Percentiles rank a stretch among this genome's conserved stretches.
Evolutionary conservation across 2,888 invertebrate genomes (phyloP).

Genomic region (Myathropa florea): DNA sequence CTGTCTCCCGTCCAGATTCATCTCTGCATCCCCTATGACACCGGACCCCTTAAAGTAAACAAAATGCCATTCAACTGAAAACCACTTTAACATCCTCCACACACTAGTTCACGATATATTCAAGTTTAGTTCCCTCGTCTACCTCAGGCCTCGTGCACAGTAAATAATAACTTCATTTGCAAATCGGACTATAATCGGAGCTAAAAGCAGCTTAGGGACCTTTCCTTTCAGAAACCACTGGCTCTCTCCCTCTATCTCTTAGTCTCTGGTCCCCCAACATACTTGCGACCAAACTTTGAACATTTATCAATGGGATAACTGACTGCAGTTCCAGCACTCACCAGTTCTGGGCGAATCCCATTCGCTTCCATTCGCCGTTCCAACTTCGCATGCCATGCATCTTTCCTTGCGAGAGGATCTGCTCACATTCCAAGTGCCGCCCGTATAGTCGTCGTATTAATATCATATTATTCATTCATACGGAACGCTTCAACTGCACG

Average conservation of each 20-base stretch:
- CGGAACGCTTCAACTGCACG: conserved; percentile 38
- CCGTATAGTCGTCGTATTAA: conserved; percentile 46
- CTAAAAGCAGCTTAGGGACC: conserved; percentile 69
- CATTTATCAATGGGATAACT: conserved; percentile 69
- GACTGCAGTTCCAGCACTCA: conserved; percentile 46
- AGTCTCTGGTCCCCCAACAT: background rate
- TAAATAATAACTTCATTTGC: conserved; percentile 70
- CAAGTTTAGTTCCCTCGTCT: background rate
- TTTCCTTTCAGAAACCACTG: conserved; percentile 60
- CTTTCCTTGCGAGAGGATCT: conserved; percentile 26
- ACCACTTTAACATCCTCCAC: background rate
- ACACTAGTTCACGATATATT: background rate
- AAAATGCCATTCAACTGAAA: background rate
- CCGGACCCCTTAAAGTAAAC: background rate
- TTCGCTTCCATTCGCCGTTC: background rate
- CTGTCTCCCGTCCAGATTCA: background rate
- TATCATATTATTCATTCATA: conserved; percentile 69
- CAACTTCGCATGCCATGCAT: conserved; percentile 26
- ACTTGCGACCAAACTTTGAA: conserved; percentile 53
- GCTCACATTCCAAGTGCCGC: conserved; percentile 46
- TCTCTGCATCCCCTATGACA: background rate
- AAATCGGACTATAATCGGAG: conserved; percentile 64
- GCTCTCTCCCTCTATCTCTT: background rate
- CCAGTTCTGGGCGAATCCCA: background rate
- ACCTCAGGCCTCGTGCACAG: conserved; percentile 7